Evolutionary conservation across 1,140 invertebrate species (phyloP), one percentile per base, ranked within the genome.

Genomic region (Teleopsis dalmanni): DNA sequence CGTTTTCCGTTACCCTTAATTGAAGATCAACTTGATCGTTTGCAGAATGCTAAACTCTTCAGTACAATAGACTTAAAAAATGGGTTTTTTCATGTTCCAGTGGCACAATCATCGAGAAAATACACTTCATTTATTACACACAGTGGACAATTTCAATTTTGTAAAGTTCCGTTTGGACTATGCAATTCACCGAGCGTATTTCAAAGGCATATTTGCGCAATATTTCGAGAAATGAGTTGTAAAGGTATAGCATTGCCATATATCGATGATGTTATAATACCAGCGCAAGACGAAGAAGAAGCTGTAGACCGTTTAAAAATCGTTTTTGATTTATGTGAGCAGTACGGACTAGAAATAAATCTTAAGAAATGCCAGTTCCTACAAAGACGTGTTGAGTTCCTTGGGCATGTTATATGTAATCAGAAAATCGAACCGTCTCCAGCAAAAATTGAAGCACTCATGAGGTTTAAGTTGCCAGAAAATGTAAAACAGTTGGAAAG

Each of bases 321-420:
- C 27, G n/a, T 31, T 18, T 44, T 26, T 8, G 16, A 4, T 31
- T 44, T 33, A 44, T 31, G 19, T 31, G 16, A 19, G 21, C 25
- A n/a, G n/a, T n/a, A 44, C 16, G 22, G 35, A 13, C 16, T 43
- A 16, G 14, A 19, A 9, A 16, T 51, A 29, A 51, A 45, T 23
- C 11, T 45, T 11, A 45, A 22, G 47, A 73, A 73, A 51, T 60
- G 59, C 23, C 29, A 60, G 4, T 54, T 73, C 33, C 16, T 72
- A 21, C 11, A 53, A 27, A 47, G 10, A 11, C 27, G 52, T 38
- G 48, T 72, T 9, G 58, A 72, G 47, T 72, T 59, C 54, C 48
- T 73, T 13, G 68, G 70, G 4, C 34, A 54, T 26, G 45, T 57
- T 4, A 54, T 64, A 2, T 53, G 57, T 6, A 52, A 57, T 45